Base-by-base conservation (phyloP, 2,888 invertebrate species). In the Cerceris ruficornis region DNA sequence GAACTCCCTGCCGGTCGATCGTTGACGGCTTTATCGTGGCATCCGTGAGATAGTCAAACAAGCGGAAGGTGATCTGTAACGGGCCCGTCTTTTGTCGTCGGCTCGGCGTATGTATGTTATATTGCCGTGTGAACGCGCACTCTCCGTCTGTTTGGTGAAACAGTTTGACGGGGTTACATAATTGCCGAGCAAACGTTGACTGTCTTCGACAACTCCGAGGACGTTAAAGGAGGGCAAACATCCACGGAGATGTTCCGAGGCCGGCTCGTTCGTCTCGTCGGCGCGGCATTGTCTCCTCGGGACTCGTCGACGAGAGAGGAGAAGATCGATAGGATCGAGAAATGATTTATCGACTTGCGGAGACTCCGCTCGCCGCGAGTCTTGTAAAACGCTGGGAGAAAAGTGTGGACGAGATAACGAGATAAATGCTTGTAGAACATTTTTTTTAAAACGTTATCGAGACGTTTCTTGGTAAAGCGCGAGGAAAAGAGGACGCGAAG, bases 21-120 rank as follows among this genome's bases (percentile, higher is more conserved):
- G 70, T 54, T 59, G 80, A 71, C 57, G 69, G 39, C 61, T 72
- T 80, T 84, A 85, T 79, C 85, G 85, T 82, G 84, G 85, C 87
- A 87, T 89, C 75, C 91, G 91, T 91, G 91, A 91, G 91, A 91
- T 91, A 91, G 91, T 91, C 88, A 91, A 91, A 91, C 90, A 91
- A 82, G 87, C 86, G 86, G 84, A 81, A 86, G 79, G 81, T 88
- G 88, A 91, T 90, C 90, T 91, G 90, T 91, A 90, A 90, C 90
- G 90, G 87, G 81, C 84, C 75, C 75, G 81, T 82, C 83, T 85
- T 84, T 83, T 81, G 86, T 85, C 77, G 84, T 71, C 82, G 80
- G 77, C 54, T 49, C 74, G 67, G 28, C 28, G 28, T 28, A 28
- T 28, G 28, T 28, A 28, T 46, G 69, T 69, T 77, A 71, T 80